Evolutionary conservation across 2,797 vertebrate species (phyloP).

Genomic region (Huso huso): DNA sequence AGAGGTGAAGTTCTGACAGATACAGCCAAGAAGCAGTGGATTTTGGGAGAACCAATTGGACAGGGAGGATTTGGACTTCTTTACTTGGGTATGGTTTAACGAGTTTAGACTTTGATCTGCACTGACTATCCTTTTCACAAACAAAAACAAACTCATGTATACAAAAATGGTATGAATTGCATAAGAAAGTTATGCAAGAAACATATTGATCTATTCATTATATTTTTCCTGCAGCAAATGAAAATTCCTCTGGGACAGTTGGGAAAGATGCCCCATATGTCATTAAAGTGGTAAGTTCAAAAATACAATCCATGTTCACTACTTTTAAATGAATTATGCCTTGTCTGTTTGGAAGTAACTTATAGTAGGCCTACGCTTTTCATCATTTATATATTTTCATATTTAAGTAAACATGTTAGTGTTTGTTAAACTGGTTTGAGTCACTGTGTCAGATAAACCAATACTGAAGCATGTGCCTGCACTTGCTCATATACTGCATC

Average conservation of each 20-base stretch:
- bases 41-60: constrained; percentile 77
- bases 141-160: neutral
- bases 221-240: constrained; percentile 58
- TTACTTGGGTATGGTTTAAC: constrained; percentile 74
- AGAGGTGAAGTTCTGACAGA: constrained; percentile 78
- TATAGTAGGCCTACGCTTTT: no score
- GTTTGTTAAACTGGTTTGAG: no score
- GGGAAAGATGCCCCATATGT: constrained; percentile 72
- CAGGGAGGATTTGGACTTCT: constrained; percentile 89
- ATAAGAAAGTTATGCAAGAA: neutral
- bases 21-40: constrained; percentile 78
- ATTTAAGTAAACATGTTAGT: constrained; percentile 1
- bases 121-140: neutral
- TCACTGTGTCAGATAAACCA: no score
- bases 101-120: neutral
- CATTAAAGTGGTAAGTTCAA: constrained; percentile 89
- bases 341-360: neutral
- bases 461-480: no score
- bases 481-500: no score
- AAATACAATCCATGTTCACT: no score
- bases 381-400: neutral
- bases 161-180: neutral
- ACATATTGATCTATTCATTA: constrained; percentile 3
- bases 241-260: constrained; percentile 66
- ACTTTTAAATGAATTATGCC: neutral